Percentiles rank a stretch among this genome's conserved stretches.
phyloP scores from a whole-genome alignment of 2,113 vertebrate genomes.

The Phrynosoma blainvillii region DNA sequence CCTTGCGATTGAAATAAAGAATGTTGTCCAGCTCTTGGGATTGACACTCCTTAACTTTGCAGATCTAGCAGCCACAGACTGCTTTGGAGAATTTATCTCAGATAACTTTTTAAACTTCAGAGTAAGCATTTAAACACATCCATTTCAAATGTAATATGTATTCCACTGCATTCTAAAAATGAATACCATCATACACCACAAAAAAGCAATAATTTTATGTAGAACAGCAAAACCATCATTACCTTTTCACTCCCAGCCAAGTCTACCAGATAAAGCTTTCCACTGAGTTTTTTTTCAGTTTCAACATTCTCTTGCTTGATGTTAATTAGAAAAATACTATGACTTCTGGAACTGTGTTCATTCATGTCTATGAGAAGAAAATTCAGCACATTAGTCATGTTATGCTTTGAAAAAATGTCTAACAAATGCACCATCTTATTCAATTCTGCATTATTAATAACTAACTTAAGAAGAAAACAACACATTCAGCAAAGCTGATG shows the following conservation, averaged over 20 bases:
- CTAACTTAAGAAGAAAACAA: not conserved
- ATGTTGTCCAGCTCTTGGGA: too few species aligned
- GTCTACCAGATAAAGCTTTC: conserved; percentile 96
- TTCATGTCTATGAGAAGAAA: conserved; percentile 90
- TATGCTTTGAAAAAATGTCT: not conserved
- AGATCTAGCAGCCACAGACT: too few species aligned
- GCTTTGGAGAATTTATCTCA: not conserved
- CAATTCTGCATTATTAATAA: not conserved
- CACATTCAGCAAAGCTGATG: too few species aligned
- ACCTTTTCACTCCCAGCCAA: conserved; percentile 98
- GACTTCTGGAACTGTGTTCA: conserved; percentile 97
- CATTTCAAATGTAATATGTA: not conserved
- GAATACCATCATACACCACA: fast-evolving
- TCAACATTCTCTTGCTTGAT: conserved; percentile 98
- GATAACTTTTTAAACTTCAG: not conserved
- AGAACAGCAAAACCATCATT: conserved; percentile 45
- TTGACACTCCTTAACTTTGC: too few species aligned
- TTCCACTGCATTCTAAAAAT: not conserved
- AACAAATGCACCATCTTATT: not conserved
- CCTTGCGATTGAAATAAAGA: too few species aligned
- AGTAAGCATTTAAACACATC: fast-evolving
- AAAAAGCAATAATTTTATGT: not conserved
- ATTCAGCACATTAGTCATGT: not conserved
- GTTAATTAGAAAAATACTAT: conserved; percentile 96
- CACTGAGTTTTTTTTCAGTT: conserved; percentile 93